These are phyloP conservation scores for Glomeris maerens DNA, from an alignment of 1,140 invertebrate genomes.

Conservation along the genomic window DNA sequence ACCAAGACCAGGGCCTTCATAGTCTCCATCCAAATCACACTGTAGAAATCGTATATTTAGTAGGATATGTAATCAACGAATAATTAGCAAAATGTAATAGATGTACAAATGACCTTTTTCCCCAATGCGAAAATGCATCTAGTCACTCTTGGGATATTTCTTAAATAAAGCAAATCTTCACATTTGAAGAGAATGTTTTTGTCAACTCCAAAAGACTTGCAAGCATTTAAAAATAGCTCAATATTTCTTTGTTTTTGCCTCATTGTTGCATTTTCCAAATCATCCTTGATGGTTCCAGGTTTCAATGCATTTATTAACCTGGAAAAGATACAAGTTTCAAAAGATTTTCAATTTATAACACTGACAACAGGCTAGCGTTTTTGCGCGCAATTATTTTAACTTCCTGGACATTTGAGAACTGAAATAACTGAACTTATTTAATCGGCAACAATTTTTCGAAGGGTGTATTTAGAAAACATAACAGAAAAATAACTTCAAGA, in stretches of 20 bases:
- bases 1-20: constrained; percentile 6
- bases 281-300: constrained; percentile 21
- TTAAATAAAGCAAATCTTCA: constrained; percentile 24
- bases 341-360: background rate
- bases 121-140: constrained; percentile 25
- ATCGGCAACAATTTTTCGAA: too few species aligned
- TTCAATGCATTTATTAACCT: constrained; percentile 26
- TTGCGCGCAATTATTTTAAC: background rate
- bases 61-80: too few species aligned
- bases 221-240: constrained; percentile 21
- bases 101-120: constrained; percentile 19
- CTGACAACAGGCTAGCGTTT: background rate
- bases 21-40: too few species aligned
- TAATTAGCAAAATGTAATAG: too few species aligned
- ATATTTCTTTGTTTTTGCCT: constrained; percentile 24
- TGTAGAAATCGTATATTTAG: too few species aligned
- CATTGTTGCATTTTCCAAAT: constrained; percentile 20
- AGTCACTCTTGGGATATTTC: constrained; percentile 25
- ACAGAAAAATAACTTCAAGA: too few species aligned
- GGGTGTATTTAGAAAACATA: too few species aligned
- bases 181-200: constrained; percentile 24
- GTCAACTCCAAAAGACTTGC: constrained; percentile 21
- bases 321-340: background rate
- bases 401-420: too few species aligned
- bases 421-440: too few species aligned